Evolutionary conservation across 1,140 invertebrate species (phyloP).

Genomic region (Bombyx mandarina): DNA sequence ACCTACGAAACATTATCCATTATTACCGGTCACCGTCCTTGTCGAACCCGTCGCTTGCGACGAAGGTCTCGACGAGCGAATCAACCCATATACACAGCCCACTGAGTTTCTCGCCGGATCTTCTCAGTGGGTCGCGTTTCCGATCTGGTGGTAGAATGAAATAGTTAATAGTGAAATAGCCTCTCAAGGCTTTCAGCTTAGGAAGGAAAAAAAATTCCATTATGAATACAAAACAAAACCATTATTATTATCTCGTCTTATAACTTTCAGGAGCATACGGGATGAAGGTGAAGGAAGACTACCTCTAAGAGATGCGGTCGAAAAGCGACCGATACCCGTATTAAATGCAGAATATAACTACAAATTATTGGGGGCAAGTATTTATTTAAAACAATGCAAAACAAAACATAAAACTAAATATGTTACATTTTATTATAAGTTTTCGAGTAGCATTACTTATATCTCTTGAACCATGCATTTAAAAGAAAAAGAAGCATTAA

Average conservation of each 20-base stretch:
- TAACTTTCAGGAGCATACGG: constrained; percentile 17
- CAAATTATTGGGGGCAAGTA: constrained; percentile 17
- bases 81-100: no score
- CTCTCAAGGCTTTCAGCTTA: neutral
- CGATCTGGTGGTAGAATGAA: neutral
- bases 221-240: neutral
- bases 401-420: neutral
- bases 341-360: constrained; percentile 30
- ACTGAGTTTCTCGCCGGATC: no score
- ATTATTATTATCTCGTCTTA: neutral
- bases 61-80: no score
- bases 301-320: constrained; percentile 78
- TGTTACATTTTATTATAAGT: neutral
- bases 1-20: neutral
- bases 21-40: neutral
- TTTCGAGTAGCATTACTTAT: no score
- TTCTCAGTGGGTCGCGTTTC: no score
- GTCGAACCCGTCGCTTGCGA: no score
- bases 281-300: constrained; percentile 48
- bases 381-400: neutral
- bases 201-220: neutral
- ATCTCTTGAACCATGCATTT: no score
- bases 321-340: constrained; percentile 72
- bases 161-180: neutral
- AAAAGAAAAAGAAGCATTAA: no score